phyloP scores from a whole-genome alignment of 2,113 vertebrate species.

The Syngnathus scovelli region DNA sequence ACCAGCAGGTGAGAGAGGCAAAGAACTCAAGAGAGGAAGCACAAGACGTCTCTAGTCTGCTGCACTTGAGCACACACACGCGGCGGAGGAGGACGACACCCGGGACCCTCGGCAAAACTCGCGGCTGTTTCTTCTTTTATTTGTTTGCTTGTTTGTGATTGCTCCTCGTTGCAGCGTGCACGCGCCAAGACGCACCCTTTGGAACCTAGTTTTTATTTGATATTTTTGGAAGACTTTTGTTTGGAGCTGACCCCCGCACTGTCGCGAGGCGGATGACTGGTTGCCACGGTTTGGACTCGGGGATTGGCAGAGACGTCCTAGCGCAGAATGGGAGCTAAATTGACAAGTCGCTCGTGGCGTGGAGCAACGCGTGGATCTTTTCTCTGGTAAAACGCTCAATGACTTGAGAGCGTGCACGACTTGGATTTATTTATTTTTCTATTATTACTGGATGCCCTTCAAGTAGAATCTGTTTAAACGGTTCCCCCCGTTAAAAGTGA shows the following conservation, averaged over 20 bases:
- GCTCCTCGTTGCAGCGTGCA: conserved; percentile 30
- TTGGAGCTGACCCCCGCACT: conserved; percentile 34
- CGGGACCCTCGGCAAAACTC: conserved; percentile 20
- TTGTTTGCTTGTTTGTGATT: conserved; percentile 34
- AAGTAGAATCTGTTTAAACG: background rate
- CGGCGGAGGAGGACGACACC: conserved; percentile 43
- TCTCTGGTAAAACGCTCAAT: conserved; percentile 62
- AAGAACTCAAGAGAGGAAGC: conserved; percentile 25
- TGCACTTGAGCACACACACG: conserved; percentile 35
- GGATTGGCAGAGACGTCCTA: conserved; percentile 29
- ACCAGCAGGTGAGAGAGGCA: conserved; percentile 67
- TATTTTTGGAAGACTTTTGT: conserved; percentile 41
- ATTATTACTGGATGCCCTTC: background rate
- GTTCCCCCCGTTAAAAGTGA: background rate
- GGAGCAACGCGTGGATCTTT: conserved; percentile 62
- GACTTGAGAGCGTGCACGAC: conserved; percentile 39
- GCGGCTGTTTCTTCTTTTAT: conserved; percentile 15
- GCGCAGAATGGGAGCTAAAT: conserved; percentile 67
- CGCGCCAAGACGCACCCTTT: conserved; percentile 46
- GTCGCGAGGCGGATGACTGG: conserved; percentile 28
- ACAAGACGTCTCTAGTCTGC: conserved; percentile 27
- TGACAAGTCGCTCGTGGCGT: conserved; percentile 61
- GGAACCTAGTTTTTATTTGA: conserved; percentile 46
- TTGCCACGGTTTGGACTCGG: conserved; percentile 16
- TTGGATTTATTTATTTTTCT: conserved; percentile 12